Conservation (phyloP, 1,140 invertebrate genomes). For the Atta texana region DNA sequence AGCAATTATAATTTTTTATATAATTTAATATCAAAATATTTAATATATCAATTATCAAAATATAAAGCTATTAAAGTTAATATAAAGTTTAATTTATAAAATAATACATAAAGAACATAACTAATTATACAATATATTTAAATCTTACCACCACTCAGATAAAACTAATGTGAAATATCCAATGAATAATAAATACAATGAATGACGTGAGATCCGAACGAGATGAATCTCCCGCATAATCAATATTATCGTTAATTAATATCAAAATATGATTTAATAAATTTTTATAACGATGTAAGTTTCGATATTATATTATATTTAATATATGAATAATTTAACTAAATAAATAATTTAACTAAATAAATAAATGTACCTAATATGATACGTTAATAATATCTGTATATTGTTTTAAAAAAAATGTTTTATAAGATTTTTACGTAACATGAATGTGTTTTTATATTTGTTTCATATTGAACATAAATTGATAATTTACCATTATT, state of each 20-base stretch:
- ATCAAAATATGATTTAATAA: neutral
- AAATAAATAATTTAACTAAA: neutral
- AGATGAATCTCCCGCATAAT: too few species aligned
- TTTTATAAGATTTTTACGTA: neutral
- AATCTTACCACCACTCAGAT: neutral
- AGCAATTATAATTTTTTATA: neutral
- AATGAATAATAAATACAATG: neutral
- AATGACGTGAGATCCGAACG: neutral
- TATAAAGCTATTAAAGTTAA: too few species aligned
- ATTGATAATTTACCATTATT: constrained; percentile 1
- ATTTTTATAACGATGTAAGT: neutral
- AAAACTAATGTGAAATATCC: neutral
- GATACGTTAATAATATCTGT: neutral
- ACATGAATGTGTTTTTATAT: neutral
- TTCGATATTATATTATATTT: neutral
- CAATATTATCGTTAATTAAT: neutral
- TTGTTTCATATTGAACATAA: neutral
- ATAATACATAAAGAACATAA: neutral
- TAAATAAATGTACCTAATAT: neutral
- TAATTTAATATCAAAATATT: neutral
- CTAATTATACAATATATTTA: neutral
- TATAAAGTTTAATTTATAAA: too few species aligned
- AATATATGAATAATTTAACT: neutral
- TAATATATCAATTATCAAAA: neutral
- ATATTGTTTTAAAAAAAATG: neutral